Percentiles rank a stretch among this genome's conserved stretches.
Conservation (phyloP, 2,113 vertebrate species). For the Pycnonotus jocosus region DNA sequence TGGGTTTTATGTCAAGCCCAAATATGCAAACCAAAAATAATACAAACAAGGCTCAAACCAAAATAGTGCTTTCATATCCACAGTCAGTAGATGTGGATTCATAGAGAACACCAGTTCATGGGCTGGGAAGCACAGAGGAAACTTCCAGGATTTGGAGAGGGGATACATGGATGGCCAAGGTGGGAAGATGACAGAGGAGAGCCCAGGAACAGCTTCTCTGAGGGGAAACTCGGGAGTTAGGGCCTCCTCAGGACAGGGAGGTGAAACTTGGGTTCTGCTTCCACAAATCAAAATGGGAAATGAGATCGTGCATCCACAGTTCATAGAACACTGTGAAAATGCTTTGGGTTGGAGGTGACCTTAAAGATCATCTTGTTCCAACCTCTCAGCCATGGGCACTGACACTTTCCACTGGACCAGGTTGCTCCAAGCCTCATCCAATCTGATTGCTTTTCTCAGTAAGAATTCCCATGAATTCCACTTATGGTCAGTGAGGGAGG, state of each 20-base stretch:
- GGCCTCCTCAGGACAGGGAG: not conserved
- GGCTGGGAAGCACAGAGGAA: not conserved
- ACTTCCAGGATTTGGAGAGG: not conserved
- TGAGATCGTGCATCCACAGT: not conserved
- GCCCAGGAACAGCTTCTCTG: not conserved
- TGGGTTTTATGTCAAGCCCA: not conserved
- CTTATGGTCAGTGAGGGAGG: not conserved
- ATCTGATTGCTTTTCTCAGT: not conserved
- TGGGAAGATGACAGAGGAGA: not conserved
- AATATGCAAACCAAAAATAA: not conserved
- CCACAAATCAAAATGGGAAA: not conserved
- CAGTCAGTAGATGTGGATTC: not conserved
- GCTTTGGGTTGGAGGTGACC: not conserved
- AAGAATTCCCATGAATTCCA: not conserved
- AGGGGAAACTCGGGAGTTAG: fast-evolving
- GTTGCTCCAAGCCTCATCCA: not conserved
- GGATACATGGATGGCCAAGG: not conserved
- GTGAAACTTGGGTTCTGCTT: not conserved
- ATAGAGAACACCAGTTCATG: fast-evolving
- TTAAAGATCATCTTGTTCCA: not conserved
- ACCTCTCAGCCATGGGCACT: not conserved
- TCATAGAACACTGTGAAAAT: not conserved
- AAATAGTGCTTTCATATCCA: not conserved
- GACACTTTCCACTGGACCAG: not conserved
- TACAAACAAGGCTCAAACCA: not conserved